Base-by-base conservation (phyloP, 2,113 vertebrate species). In the Cariama cristata region DNA sequence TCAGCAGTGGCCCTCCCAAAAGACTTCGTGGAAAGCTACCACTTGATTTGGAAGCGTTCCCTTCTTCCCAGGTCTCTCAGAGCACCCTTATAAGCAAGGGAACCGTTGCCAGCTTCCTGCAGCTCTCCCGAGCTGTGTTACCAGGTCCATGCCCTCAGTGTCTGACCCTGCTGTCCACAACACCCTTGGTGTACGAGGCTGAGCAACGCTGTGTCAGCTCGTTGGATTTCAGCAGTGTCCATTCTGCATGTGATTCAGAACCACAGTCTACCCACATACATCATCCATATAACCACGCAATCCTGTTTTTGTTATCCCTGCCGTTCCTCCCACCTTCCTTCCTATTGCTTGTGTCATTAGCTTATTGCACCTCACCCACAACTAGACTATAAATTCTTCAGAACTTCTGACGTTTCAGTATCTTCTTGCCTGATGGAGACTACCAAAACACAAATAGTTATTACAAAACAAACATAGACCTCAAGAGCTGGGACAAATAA, bases 261-360 rank as follows among this genome's bases (percentile, higher is more conserved):
- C 86, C 88, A 86, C 86, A 84, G 67, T 23, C 85, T 93, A 62
- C 81, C 88, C 95, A 93, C 90, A 50, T 44, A 50, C 64, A 35
- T 68, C 77, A 40, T 72, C 85, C 32, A 4, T n/a, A 79, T n/a
- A 95, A 94, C 88, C 80, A 64, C 1, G 0, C 64, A 90, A 81
- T 79, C 92, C 73, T 96, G 90, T 52, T 91, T 95, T 89, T 96
- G 68, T 95, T 95, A 73, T 68, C 62, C 93, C 62, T 88, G 53
- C 68, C 8, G 3, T 90, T 93, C 87, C 86, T 95, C 84, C 83
- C 88, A 93, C 74, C 81, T 96, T 88, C 81, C 66, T 84, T 94
- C 82, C 76, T 79, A 66, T 63, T 95, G 38, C 67, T 83, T 95
- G 49, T 95, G 76, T 84, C 69, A 76, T 73, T 83, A 75, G 23